Evolutionary conservation across 2,113 vertebrate species (phyloP).

Genomic region (Pituophis catenifer): DNA sequence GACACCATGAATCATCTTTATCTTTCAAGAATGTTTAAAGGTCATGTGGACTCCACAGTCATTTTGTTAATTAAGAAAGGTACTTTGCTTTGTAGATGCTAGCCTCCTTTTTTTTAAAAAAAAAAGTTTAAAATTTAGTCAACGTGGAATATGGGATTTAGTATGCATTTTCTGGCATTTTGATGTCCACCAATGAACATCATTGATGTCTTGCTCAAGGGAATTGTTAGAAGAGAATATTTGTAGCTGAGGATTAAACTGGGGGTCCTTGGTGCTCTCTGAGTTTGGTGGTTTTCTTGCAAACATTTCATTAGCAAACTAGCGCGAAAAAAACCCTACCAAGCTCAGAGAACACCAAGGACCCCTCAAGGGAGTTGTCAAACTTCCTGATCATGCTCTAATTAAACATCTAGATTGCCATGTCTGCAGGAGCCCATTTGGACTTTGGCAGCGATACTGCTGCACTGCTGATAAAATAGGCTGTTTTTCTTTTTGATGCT

Average conservation of each 20-base stretch:
- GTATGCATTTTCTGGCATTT: background rate
- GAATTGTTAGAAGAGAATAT: background rate
- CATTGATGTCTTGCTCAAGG: background rate
- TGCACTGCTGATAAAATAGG: conserved; percentile 45
- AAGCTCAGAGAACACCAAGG: background rate
- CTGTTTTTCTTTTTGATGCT: background rate
- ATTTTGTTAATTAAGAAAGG: background rate
- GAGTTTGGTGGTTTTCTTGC: background rate
- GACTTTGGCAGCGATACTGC: conserved; percentile 59
- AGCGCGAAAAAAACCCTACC: background rate
- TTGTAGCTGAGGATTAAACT: background rate
- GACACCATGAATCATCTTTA: background rate
- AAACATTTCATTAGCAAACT: background rate
- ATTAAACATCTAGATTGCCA: conserved; percentile 32
- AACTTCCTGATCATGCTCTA: background rate
- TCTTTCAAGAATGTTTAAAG: background rate
- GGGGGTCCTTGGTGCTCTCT: background rate
- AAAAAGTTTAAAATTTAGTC: background rate
- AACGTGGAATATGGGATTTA: background rate
- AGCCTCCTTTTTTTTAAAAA: background rate
- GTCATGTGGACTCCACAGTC: background rate
- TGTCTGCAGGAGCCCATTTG: conserved; percentile 39
- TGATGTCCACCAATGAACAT: background rate
- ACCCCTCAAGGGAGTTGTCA: background rate
- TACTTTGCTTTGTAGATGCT: background rate